These are phyloP conservation scores for Redunca redunca DNA, from an alignment of 2,113 vertebrate genomes.

Conservation along the genomic window DNA sequence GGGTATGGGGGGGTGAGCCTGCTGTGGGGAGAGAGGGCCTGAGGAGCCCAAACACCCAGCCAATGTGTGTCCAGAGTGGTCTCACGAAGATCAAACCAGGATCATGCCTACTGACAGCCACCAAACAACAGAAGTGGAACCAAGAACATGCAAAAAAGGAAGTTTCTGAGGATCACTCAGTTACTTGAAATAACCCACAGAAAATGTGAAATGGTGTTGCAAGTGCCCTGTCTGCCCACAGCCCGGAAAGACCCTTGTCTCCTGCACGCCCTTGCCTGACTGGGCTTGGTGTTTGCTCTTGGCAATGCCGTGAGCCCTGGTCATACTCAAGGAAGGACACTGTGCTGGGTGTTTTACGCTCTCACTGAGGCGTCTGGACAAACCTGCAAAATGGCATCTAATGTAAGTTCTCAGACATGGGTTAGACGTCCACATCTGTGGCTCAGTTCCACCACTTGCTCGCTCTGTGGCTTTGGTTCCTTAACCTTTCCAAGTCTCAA, in stretches of 20 bases:
- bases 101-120: background rate
- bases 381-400: background rate
- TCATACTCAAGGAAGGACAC: background rate
- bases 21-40: background rate
- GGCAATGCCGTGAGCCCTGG: background rate
- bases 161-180: background rate
- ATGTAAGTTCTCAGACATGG: background rate
- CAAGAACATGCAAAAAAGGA: conserved; percentile 23
- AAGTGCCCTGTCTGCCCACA: background rate
- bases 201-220: background rate
- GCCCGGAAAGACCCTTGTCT: background rate
- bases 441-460: background rate
- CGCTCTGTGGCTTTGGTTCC: background rate
- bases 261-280: background rate
- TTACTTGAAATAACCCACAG: background rate
- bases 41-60: background rate
- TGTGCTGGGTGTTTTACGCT: background rate
- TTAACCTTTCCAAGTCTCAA: background rate
- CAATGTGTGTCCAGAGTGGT: background rate
- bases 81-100: background rate
- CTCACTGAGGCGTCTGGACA: background rate
- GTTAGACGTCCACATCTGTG: background rate
- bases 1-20: background rate
- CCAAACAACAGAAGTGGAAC: background rate
- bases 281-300: background rate